Evolutionary conservation across 2,888 invertebrate species (phyloP), one percentile per base, ranked within the genome.

Genomic region (Orthosia gracilis): DNA sequence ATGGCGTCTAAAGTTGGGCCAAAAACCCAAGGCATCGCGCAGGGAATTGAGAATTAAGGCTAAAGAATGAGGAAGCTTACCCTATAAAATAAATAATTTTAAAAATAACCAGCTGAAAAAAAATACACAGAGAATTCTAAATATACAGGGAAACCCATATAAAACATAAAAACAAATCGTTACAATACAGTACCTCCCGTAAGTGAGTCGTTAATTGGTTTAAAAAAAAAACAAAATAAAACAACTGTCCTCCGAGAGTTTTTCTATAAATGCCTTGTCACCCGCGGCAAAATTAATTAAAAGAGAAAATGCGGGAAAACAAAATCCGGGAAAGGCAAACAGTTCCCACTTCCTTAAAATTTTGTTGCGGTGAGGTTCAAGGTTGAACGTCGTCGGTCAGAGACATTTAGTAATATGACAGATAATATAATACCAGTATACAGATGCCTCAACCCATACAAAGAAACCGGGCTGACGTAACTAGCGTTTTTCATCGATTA

Each of bases 281-380:
- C 75, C 76, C 64, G 49, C 26, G 50, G 45, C 76, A 61, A 81
- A 77, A 81, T 77, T 77, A 72, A 66, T 64, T 67, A 76, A 82
- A 82, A 52, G 23, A 45, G 54, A 54, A 63, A 74, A 65, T 62
- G 50, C 55, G 50, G 50, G 13, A 26, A 17, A 15, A 40, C 23
- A 49, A 73, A 76, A 75, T 54, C 21, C 21, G 17, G 45, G 49
- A 4, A n/a, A 50, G 50, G n/a, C 18, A 80, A 81, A 55, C 59
- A 15, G 61, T 81, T 55, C 17, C 31, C 62, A 40, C 23, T 77
- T 65, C 54, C 55, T 55, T 13, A 45, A 59, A 9, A 59, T 73
- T 80, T 40, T 63, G 47, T 52, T 13, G 31, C 31, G 52, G 31
- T 58, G 58, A 73, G 7, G 59, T 54, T 75, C 63, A 59, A 45